Evolutionary conservation across 2,888 invertebrate species (phyloP).

Genomic region (Limnephilus marmoratus): DNA sequence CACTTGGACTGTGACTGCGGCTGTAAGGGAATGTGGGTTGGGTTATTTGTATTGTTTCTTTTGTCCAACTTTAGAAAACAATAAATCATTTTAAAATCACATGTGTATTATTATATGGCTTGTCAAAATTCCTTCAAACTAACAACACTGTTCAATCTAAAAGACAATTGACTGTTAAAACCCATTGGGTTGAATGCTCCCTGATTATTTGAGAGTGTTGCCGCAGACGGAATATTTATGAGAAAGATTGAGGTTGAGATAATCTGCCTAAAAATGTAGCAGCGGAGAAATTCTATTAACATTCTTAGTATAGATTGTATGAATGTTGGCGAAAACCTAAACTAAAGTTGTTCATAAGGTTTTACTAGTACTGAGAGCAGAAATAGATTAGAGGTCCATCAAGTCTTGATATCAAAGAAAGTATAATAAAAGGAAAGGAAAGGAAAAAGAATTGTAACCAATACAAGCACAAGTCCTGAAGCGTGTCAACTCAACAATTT

Average conservation of each 20-base stretch:
- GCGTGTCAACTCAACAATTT: not conserved
- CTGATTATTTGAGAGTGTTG: not conserved
- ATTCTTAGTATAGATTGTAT: not conserved
- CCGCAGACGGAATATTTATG: not conserved
- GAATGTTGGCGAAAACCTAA: not conserved
- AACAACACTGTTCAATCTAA: not conserved
- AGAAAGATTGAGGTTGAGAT: not conserved
- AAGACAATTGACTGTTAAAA: not conserved
- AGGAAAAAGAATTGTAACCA: no score
- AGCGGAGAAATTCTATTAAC: not conserved
- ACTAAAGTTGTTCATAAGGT: not conserved
- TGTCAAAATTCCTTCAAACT: not conserved
- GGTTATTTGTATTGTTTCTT: constrained; percentile 45
- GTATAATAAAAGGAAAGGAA: not conserved
- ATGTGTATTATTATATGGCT: not conserved
- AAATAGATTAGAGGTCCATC: not conserved
- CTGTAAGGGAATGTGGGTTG: constrained; percentile 40
- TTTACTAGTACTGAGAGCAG: not conserved
- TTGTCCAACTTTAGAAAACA: constrained; percentile 49
- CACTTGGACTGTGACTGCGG: constrained; percentile 26
- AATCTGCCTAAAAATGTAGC: not conserved
- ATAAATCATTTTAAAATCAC: constrained; percentile 52
- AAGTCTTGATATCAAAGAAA: not conserved
- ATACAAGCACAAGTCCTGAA: not conserved
- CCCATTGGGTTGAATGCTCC: no score